phyloP scores from a whole-genome alignment of 2,797 vertebrate genomes.

The Parambassis ranga region DNA sequence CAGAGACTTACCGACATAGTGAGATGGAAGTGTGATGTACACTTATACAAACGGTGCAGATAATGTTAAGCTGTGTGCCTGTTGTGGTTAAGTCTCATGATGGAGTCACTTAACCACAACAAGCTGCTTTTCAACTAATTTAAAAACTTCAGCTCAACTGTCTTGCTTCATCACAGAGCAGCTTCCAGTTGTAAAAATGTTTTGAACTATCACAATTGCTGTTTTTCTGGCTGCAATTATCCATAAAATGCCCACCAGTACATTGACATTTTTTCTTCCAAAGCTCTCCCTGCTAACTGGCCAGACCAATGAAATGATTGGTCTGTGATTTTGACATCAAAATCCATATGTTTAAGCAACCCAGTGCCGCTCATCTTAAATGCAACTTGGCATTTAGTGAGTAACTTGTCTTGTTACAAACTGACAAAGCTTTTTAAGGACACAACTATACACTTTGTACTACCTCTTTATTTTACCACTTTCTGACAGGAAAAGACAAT shows the following conservation, averaged over 20 bases:
- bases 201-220: neutral
- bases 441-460: neutral
- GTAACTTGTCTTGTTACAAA: neutral
- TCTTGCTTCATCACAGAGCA: no score
- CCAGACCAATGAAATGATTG: neutral
- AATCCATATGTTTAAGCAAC: neutral
- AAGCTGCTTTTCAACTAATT: no score
- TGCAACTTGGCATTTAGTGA: no score
- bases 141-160: no score
- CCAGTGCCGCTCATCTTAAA: neutral
- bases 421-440: neutral
- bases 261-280: neutral
- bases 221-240: neutral
- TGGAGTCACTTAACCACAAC: no score
- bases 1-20: no score
- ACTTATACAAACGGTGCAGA: no score
- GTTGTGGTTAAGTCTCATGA: no score
- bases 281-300: neutral
- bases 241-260: neutral
- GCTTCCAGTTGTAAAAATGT: neutral
- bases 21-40: no score
- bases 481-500: conserved; percentile 9
- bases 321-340: neutral
- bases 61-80: no score
- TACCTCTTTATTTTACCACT: conserved; percentile 2